These are phyloP conservation scores for Salvelinus namaycush DNA, from an alignment of 2,113 vertebrate species.

Conservation along the genomic window DNA sequence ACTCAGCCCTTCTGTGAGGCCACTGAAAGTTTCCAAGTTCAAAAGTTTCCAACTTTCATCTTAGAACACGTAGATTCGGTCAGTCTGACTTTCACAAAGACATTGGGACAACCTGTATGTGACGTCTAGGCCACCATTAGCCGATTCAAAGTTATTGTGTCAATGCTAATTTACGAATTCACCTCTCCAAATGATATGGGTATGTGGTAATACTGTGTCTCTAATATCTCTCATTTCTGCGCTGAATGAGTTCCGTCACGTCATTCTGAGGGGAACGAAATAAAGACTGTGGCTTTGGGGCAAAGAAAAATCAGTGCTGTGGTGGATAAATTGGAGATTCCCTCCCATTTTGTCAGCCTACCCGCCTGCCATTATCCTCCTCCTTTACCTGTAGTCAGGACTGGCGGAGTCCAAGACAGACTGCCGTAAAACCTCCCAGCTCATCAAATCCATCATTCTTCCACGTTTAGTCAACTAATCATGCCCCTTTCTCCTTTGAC, in stretches of 20 bases:
- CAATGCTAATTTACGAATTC: constrained; percentile 38
- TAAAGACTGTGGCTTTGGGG: constrained; percentile 4
- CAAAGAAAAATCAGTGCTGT: constrained; percentile 52
- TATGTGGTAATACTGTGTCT: constrained; percentile 24
- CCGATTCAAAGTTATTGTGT: constrained; percentile 40
- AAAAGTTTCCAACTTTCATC: background rate
- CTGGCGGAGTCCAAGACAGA: constrained; percentile 36
- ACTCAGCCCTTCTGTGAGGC: too few species aligned
- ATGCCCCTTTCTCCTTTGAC: constrained; percentile 48
- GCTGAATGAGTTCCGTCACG: constrained; percentile 60
- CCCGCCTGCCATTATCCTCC: constrained; percentile 50
- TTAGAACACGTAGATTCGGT: background rate
- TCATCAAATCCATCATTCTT: constrained; percentile 69
- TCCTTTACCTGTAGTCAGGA: constrained; percentile 61
- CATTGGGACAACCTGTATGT: constrained; percentile 17
- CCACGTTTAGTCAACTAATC: constrained; percentile 62
- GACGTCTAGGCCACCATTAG: background rate
- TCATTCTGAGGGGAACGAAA: constrained; percentile 40
- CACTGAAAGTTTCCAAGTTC: too few species aligned
- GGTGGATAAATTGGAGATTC: constrained; percentile 62
- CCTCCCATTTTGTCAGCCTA: constrained; percentile 8
- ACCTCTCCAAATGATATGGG: constrained; percentile 39
- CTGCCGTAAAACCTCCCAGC: constrained; percentile 54
- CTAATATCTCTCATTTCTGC: constrained; percentile 18
- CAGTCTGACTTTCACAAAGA: background rate